Evolutionary conservation across 1,140 invertebrate species (phyloP).

Genomic region (Trinorchestia longiramus): DNA sequence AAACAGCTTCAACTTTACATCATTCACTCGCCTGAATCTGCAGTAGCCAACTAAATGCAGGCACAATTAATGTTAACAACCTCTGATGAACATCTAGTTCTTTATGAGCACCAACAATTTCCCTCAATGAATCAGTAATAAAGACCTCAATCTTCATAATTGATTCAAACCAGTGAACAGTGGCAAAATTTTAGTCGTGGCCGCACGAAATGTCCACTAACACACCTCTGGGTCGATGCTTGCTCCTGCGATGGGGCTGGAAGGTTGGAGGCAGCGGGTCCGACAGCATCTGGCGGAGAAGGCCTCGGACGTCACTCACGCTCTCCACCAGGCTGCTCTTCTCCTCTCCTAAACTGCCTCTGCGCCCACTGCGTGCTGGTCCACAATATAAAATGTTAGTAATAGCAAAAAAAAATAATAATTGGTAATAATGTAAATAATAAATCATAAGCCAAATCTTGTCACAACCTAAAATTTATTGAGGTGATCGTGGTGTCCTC

Average conservation of each 20-base stretch:
- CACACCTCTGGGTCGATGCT: slow-evolving; percentile 58
- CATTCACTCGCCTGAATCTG: background rate
- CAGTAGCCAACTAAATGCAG: background rate
- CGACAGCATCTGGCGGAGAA: slow-evolving; percentile 86
- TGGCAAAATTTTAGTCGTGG: background rate
- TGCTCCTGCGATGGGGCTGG: slow-evolving; percentile 60
- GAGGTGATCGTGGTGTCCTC: background rate
- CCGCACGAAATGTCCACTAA: background rate
- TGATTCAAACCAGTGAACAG: background rate
- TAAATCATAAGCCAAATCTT: background rate
- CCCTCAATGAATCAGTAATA: background rate
- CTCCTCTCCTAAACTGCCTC: slow-evolving; percentile 56
- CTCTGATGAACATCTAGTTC: background rate
- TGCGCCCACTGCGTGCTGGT: background rate
- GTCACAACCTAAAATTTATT: background rate
- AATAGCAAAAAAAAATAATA: background rate
- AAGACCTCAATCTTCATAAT: background rate
- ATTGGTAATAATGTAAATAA: background rate
- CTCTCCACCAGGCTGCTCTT: slow-evolving; percentile 78
- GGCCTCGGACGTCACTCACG: slow-evolving; percentile 85
- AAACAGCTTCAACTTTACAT: background rate
- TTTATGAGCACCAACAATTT: background rate
- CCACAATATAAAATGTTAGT: background rate
- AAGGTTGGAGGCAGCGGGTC: slow-evolving; percentile 75
- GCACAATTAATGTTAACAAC: no score